These are phyloP conservation scores for Chiroxiphia lanceolata DNA, from an alignment of 2,797 vertebrate species.

Conservation along the genomic window DNA sequence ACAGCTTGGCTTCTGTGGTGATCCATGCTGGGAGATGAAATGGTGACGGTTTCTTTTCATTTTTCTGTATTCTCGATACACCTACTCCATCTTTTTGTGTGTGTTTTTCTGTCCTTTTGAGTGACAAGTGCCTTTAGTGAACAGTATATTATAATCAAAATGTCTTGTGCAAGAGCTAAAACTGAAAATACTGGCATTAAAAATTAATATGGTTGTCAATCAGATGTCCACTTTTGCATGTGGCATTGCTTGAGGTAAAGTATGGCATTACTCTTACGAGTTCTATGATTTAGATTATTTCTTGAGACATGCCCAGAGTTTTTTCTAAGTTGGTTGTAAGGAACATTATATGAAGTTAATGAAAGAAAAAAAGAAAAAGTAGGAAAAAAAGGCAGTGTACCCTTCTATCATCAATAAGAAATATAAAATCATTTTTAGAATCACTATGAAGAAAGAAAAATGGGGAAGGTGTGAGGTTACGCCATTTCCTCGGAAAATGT, in stretches of 20 bases:
- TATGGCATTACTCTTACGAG: conserved; percentile 30
- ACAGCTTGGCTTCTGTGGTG: not conserved
- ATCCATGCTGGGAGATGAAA: not conserved
- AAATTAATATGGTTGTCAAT: conserved; percentile 61
- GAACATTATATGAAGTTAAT: not conserved
- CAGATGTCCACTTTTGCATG: conserved; percentile 63
- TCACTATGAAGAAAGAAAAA: not conserved
- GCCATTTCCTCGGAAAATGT: not conserved
- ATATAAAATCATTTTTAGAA: not conserved
- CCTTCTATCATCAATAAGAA: not conserved
- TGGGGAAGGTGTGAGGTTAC: not conserved
- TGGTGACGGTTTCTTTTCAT: not conserved
- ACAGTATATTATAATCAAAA: conserved; percentile 69
- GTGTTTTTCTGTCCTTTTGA: conserved; percentile 52
- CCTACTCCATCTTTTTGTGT: conserved; percentile 37
- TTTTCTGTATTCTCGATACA: not conserved
- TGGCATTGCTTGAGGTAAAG: conserved; percentile 30
- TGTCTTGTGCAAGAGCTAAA: conserved; percentile 28
- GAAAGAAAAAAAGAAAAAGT: not conserved
- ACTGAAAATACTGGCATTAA: conserved; percentile 43
- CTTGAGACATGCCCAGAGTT: not conserved
- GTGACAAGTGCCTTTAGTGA: conserved; percentile 69
- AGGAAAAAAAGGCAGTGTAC: not conserved
- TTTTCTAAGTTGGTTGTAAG: not conserved
- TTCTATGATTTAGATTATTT: conserved; percentile 33